These are phyloP conservation scores for Sinella curviseta DNA, from an alignment of 1,140 invertebrate genomes.

Conservation along the genomic window DNA sequence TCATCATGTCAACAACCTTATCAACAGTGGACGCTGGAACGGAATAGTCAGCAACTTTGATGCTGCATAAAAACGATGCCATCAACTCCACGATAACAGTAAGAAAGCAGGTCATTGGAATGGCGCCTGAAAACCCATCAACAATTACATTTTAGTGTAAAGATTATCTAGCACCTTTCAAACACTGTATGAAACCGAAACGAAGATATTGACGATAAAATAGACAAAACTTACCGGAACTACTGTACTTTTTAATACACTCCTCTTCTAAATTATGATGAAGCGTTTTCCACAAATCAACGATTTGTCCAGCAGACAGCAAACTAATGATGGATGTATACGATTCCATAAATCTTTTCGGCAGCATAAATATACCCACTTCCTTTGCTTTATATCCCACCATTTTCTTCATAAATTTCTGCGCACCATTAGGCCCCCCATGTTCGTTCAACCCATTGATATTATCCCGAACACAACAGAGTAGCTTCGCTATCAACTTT, in stretches of 20 bases:
- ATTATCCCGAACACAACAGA: conserved; percentile 30
- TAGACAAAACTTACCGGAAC: background rate
- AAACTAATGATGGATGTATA: conserved; percentile 28
- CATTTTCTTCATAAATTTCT: background rate
- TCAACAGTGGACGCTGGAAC: conserved; percentile 32
- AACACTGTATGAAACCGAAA: no score
- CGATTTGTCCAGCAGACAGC: conserved; percentile 39
- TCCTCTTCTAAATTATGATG: conserved; percentile 45
- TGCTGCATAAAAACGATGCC: conserved; percentile 32
- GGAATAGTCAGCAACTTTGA: conserved; percentile 39
- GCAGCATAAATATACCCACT: conserved; percentile 21
- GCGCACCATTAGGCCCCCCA: no score
- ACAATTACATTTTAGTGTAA: background rate
- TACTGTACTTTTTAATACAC: conserved; percentile 31
- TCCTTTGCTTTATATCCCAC: background rate
- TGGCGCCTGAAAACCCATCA: background rate
- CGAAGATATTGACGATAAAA: background rate
- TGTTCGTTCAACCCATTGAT: background rate
- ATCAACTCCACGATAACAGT: conserved; percentile 31
- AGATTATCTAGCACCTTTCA: no score
- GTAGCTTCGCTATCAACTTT: conserved; percentile 43
- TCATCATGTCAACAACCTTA: conserved; percentile 31
- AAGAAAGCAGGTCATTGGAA: conserved; percentile 13
- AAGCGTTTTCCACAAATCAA: conserved; percentile 44
- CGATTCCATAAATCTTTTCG: conserved; percentile 31